Evolutionary conservation across 2,797 vertebrate genomes (phyloP), one percentile per base, ranked within the genome.

Genomic region (Enteromius unitaeniatus): DNA sequence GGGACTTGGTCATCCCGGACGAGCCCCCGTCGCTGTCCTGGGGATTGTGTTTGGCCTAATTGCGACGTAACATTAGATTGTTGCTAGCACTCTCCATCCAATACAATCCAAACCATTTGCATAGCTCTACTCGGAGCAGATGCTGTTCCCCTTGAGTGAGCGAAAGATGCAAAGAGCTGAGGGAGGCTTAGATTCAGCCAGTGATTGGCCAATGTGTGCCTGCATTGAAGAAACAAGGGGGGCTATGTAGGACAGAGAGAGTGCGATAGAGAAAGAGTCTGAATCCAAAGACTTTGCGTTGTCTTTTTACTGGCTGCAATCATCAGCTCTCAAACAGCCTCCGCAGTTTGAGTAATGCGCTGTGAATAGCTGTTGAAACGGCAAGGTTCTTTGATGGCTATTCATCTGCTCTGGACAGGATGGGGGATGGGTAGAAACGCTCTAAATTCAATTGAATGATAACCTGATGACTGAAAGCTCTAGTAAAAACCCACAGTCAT

Each of bases 171-270:
- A 42, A 58, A 79, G 53, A 86, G 84, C 87, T 86, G 88, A 81
- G 86, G 65, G 78, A 72, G 81, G 86, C 83, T 55, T 83, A 88
- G 84, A 89, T 93, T 88, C 88, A 91, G 89, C 91, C 87, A 3
- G 79, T 92, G 93, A 96, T 95, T 96, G 95, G 95, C 91, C 89
- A 90, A 31, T 23, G 47, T 86, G 87, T 80, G 85, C 91, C 95
- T 95, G 96, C 95, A 95, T 92, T 93, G 93, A 92, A 87, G 40
- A 91, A 90, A 79, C 91, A 90, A 93, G n/a, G 82, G 87, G 86
- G 87, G 85, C 81, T 77, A 26, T 58, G 72, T 42, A 62, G 55
- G 31, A 65, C 69, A 28, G 45, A 67, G 10, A 14, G 70, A 47
- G 78, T 64, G 65, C 37, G 70, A 58, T 45, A 42, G 55, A 85